Conservation (phyloP, 2,888 invertebrate species). For the Nowickia ferox region DNA sequence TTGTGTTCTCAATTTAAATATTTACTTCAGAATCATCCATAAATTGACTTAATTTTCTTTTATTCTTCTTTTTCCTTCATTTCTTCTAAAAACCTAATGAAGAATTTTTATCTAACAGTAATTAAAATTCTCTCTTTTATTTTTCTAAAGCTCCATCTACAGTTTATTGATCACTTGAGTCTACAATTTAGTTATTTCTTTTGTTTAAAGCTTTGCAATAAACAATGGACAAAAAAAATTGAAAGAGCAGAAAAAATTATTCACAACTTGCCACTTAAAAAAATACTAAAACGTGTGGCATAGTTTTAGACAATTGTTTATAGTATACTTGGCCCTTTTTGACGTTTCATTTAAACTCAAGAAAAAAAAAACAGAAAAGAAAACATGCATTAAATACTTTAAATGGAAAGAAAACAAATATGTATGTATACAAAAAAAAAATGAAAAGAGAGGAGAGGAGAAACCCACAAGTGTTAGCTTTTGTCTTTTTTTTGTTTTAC, state of each 20-base stretch:
- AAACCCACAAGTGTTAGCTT: constrained; percentile 66
- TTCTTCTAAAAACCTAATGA: background rate
- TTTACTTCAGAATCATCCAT: background rate
- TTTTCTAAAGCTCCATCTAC: background rate
- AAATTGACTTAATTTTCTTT: background rate
- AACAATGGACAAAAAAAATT: constrained; percentile 25
- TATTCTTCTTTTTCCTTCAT: background rate
- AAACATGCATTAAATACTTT: constrained; percentile 64
- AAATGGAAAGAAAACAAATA: constrained; percentile 48
- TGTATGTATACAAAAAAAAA: too few species aligned
- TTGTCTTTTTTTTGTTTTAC: constrained; percentile 48
- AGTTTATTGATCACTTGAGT: constrained; percentile 63
- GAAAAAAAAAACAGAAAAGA: background rate
- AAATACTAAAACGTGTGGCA: constrained; percentile 39
- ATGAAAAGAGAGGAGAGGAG: background rate
- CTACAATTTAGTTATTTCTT: constrained; percentile 31
- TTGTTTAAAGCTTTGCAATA: constrained; percentile 12
- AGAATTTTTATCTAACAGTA: constrained; percentile 12
- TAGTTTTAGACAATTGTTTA: constrained; percentile 57
- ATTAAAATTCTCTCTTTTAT: constrained; percentile 8
- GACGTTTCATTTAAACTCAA: constrained; percentile 34
- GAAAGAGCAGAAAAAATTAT: constrained; percentile 21
- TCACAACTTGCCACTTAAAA: constrained; percentile 46
- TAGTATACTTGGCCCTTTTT: constrained; percentile 39
- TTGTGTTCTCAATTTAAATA: background rate